phyloP scores from a whole-genome alignment of 2,113 vertebrate species.

The Heloderma charlesbogerti region DNA sequence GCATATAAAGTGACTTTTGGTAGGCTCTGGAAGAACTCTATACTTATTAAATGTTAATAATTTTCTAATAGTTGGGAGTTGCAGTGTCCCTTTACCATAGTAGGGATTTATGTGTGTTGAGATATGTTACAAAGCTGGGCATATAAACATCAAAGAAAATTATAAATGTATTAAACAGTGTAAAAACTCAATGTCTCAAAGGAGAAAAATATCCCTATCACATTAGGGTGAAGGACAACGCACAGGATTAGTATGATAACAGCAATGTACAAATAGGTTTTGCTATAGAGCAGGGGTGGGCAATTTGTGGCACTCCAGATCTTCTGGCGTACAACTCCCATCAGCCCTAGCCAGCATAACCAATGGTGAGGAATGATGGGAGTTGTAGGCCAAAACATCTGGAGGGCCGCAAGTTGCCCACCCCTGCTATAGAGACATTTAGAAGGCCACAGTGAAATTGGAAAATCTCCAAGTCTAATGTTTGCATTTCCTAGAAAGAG shows the following conservation, averaged over 20 bases:
- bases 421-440: background rate
- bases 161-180: background rate
- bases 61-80: background rate
- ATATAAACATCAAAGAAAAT: background rate
- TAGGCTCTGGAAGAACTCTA: too few relatives aligned
- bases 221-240: background rate
- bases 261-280: background rate
- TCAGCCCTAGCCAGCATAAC: too few relatives aligned
- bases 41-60: background rate
- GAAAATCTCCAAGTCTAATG: background rate
- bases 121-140: background rate
- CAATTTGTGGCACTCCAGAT: too few relatives aligned
- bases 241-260: background rate
- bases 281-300: background rate
- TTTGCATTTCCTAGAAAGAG: background rate
- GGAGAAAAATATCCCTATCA: background rate
- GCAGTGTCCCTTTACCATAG: background rate
- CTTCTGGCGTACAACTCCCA: too few relatives aligned
- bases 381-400: background rate
- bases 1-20: too few relatives aligned
- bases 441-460: background rate
- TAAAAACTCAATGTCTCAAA: background rate
- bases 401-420: too few relatives aligned
- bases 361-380: background rate
- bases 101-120: background rate